Base-by-base conservation (phyloP, 2,113 vertebrate genomes). In the Mesocricetus auratus region DNA sequence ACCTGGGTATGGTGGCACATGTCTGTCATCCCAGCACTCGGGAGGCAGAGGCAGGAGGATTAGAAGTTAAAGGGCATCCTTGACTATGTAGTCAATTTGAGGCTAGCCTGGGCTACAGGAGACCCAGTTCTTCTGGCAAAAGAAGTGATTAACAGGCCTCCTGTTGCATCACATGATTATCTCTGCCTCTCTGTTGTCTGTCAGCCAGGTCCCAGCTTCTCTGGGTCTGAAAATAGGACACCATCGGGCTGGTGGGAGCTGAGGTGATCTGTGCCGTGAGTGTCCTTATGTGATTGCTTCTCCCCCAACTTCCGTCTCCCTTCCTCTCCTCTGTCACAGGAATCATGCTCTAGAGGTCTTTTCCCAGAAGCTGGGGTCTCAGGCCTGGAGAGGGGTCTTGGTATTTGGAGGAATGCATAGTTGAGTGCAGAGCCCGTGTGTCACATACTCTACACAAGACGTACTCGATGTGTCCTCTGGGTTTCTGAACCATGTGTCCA, bases 381-480 rank as follows among this genome's bases (percentile, higher is more conserved):
- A 15, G 29, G 12, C 6, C 33, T 82, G 39, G 36, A 36, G 26
- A 1, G 1, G 47, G 74, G 22, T 69, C 24, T 2, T 5, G 19
- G 24, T 17, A 0, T 5, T 6, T 4, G 75, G 17, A 42, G 33
- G 60, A 56, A 26, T 22, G 21, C 7, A 4, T 13, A 66, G 22
- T 11, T 2, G 26, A 21, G 29, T 0, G 24, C 53, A 29, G 17
- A 39, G 24, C 36, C 24, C 0, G 4, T 1, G 10, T 4, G 39
- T 68, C 31, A 33, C 17, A 5, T 42, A 36, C 36, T 53, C 64
- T 33, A 19, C 45, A 42, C 10, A 16, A 66, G 78, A 50, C 24
- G 21, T 0, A 0, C 15, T 47, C 22, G 5, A 31, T 79, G 45
- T 39, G 15, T 33, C 73, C 69, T 22, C 11, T 39, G 60, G 2